Base-by-base conservation (phyloP, 2,113 vertebrate species). In the Dicrurus megarhynchus region DNA sequence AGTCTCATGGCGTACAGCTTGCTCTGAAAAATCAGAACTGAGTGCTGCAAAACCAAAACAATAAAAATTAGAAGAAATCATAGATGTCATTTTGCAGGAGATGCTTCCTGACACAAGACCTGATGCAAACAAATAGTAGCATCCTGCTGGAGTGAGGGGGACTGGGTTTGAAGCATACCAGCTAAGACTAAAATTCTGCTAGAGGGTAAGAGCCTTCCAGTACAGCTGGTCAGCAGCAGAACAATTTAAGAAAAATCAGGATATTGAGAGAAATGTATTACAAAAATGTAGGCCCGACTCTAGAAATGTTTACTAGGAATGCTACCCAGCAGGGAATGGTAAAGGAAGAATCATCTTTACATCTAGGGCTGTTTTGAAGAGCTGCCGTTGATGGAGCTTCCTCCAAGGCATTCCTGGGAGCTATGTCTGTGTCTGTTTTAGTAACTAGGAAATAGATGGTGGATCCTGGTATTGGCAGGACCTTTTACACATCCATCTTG, bases 401-500 rank as follows among this genome's bases (percentile, higher is more conserved):
- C 76, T 92, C 30, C 21, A 41, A 49, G 44, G 80, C 47, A n/a
- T 70, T 90, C 74, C 49, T 47, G 42, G 77, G 75, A 91, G 56
- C 61, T 57, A 20, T 15, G 37, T n/a, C 70, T 92, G 23, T 18
- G n/a, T 50, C 65, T 91, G 30, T 68, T 87, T 79, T 49, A 73
- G 47, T 68, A 61, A 89, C 30, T 1, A 22, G 42, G 65, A 85
- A 84, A 82, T 67, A 84, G 76, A 74, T 92, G 74, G 84, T 71
- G 65, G 69, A 78, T 92, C 35, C 64, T 81, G 85, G 61, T 59
- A 74, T 67, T 74, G 42, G 79, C 78, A 88, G 75, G 68, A 83
- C 79, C 75, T 88, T 90, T 88, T 79, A 37, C 60, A 88, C 87
- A 92, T 90, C 50, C 20, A 9, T 83, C 93, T 88, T 84, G 82